Percentiles rank a stretch among this genome's conserved stretches.
Evolutionary conservation across 2,888 invertebrate genomes (phyloP).

Genomic region (Magallana nippona): DNA sequence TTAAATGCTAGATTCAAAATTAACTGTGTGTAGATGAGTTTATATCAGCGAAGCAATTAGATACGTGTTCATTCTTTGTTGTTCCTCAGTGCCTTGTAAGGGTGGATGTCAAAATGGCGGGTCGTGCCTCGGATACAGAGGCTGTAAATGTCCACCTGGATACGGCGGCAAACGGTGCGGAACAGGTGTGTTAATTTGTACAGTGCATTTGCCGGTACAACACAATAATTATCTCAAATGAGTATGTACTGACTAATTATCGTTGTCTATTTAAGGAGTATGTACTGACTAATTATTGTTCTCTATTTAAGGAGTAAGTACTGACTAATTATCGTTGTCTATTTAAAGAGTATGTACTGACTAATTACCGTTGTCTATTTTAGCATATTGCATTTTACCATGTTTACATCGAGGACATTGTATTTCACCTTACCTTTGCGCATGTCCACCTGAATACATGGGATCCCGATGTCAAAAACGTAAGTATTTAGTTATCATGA

Average conservation of each 20-base stretch:
- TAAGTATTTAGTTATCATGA: conserved; percentile 49
- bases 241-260: too few relatives aligned
- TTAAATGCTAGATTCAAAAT: too few relatives aligned
- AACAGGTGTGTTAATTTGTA: conserved; percentile 56
- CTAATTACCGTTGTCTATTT: not conserved
- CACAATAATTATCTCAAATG: too few relatives aligned
- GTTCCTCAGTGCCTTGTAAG: conserved; percentile 70
- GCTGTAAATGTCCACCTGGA: conserved; percentile 76
- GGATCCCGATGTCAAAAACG: conserved; percentile 72
- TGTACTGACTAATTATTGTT: too few relatives aligned
- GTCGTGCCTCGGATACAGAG: conserved; percentile 73
- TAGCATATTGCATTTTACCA: conserved; percentile 73
- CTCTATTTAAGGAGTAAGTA: conserved; percentile 51
- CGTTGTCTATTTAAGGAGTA: conserved; percentile 51
- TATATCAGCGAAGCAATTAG: not conserved
- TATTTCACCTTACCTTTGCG: conserved; percentile 68
- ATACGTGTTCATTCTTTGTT: not conserved
- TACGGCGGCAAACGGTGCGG: conserved; percentile 73
- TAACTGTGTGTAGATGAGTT: too few relatives aligned
- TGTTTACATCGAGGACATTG: conserved; percentile 75
- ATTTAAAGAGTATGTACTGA: conserved; percentile 8
- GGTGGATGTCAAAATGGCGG: conserved; percentile 76
- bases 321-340: too few relatives aligned
- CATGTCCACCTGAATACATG: conserved; percentile 66
- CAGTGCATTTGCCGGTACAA: too few relatives aligned